Base-by-base conservation (phyloP, 2,888 invertebrate genomes). In the Stenolophus ochropezus region DNA sequence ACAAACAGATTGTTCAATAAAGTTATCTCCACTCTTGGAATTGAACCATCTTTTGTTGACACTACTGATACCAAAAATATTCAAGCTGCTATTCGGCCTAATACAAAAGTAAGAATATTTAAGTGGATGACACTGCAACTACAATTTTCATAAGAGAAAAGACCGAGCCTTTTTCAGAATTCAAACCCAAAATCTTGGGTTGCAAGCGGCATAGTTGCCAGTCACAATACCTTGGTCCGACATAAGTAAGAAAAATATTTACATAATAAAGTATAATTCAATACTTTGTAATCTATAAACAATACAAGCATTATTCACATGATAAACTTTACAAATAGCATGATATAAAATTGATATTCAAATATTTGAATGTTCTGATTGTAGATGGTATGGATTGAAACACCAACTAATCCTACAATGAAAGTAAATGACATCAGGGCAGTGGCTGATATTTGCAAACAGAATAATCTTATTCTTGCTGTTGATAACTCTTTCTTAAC, bases 401-500 rank as follows among this genome's bases (percentile, higher is more conserved):
- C 96, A 0, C 98, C 98, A 0, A 97, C 98, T n/a, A 99, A 99
- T 90, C 99, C 99, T 0, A 90, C 95, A 6, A 89, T 98, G 84
- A 97, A 97, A 91, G 91, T 99, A n/a, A 92, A 94, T 6, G 98
- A 99, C 87, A 96, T 99, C 77, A 91, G 92, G 85, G 94, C 92
- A 0, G 90, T 96, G 33, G 88, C 92, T 0, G 92, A 93, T 82
- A 89, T 93, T 0, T 91, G 93, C 77, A 94, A 92, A 86, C 89
- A 89, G 56, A 88, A 90, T 56, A 90, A 92, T 65, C 90, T 96
- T 53, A 90, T 96, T 84, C 90, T 97, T 18, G 95, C 94, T 0
- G 96, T 98, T 0, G 98, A 99, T 89, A 98, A 98, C 88, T 98
- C 98, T 14, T 98, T 99, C 89, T 91, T 97, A 84, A 95, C 97